Evolutionary conservation across 1,140 invertebrate genomes (phyloP), one percentile per base, ranked within the genome.

Genomic region (Cotesia vestalis): DNA sequence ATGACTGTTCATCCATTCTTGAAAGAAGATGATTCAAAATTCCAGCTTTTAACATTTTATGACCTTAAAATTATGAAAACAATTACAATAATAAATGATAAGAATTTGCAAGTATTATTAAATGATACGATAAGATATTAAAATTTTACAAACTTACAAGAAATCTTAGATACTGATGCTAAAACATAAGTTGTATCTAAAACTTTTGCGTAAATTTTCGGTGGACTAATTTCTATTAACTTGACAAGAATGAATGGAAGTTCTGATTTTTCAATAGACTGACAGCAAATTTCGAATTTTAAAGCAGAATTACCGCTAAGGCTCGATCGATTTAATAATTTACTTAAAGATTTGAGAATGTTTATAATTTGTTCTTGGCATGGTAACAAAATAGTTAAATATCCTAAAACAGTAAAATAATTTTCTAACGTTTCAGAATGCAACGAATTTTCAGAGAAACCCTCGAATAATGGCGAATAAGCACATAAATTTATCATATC

Each of bases 371-470:
- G 67, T 12, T 60, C n/a, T 11, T 52, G n/a, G 27, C 73, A 11
- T 1, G 79, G 78, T 14, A 79, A 73, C 2, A 80, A 73, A 2
- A 67, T 27, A 38, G 83, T 57, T 1, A 85, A 69, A 14, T 79
- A 69, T 4, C 81, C 82, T 4, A 84, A 62, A 0, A 77, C 46
- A 4, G 76, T 83, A 59, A 83, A 80, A 72, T 85, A 82, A 11
- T 76, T 69, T 20, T 79, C 73, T 14, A 84, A 61, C 46, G 73
- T 63, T 35, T 69, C 53, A 0, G 3, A 53, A 12, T 38, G 72
- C 35, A n/a, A 34, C 1, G 79, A 52, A 52, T 11, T 64, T 14
- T 84, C 79, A 4, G 79, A 84, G 4, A 61, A 52, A 14, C 74
- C 78, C 27, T 79, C 73, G 11, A 83, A 34, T 0, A 80, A 60